phyloP scores from a whole-genome alignment of 2,113 vertebrate species.

The Dasyurus viverrinus region DNA sequence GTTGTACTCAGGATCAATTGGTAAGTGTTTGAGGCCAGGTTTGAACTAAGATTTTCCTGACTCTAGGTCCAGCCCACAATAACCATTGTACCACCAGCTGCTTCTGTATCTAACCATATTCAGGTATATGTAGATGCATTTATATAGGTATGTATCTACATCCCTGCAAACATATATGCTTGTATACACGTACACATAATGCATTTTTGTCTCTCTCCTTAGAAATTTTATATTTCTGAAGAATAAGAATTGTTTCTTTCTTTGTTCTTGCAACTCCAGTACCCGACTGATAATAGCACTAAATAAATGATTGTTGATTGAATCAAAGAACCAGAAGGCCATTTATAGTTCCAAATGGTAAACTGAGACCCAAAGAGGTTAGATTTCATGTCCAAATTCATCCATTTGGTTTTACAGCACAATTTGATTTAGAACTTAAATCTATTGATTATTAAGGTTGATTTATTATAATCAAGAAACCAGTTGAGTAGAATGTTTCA shows the following conservation, averaged over 20 bases:
- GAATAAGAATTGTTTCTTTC: not conserved
- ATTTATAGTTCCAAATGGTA: slow-evolving; percentile 1
- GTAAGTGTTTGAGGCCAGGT: not conserved
- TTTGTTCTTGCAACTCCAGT: not conserved
- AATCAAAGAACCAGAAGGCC: not conserved
- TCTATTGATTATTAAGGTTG: not conserved
- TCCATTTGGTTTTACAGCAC: not conserved
- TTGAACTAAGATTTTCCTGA: not conserved
- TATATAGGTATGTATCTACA: not conserved
- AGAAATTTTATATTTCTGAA: not conserved
- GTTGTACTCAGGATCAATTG: not conserved
- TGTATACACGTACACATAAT: not conserved
- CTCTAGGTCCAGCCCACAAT: not conserved
- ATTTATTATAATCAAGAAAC: not conserved
- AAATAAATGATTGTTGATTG: not conserved
- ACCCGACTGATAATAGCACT: not conserved
- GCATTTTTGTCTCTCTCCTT: not conserved
- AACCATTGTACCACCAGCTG: not conserved
- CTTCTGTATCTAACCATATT: not conserved
- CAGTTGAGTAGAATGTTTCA: not conserved
- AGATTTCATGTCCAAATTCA: not conserved
- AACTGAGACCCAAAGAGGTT: not conserved
- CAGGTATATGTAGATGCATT: not conserved
- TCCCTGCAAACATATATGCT: not conserved
- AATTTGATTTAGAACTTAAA: not conserved